Evolutionary conservation across 2,113 vertebrate species (phyloP).

Genomic region (Rhinopithecus roxellana): DNA sequence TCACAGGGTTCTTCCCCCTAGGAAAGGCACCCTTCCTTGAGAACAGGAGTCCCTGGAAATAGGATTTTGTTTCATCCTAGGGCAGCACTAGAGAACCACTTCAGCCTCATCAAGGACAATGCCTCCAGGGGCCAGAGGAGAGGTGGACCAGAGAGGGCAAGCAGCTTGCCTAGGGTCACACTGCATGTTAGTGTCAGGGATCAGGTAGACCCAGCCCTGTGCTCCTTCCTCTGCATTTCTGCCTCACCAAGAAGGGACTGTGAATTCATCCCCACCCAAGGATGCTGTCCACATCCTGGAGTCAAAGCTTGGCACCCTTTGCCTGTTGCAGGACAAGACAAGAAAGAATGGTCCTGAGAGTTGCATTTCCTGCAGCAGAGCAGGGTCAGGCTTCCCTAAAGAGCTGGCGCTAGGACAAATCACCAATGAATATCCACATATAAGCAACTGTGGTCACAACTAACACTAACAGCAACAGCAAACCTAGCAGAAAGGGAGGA

Average conservation of each 20-base stretch:
- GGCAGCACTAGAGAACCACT: not conserved
- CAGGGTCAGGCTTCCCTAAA: not conserved
- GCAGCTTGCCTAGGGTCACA: not conserved
- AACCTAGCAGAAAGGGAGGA: not conserved
- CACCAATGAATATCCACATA: fast-evolving
- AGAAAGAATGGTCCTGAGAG: not conserved
- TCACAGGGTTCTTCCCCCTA: not conserved
- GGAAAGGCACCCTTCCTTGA: not conserved
- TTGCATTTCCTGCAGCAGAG: not conserved
- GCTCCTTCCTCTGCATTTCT: not conserved
- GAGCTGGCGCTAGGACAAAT: too few relatives aligned
- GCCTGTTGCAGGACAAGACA: not conserved
- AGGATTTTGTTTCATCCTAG: too few relatives aligned
- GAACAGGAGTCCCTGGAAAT: not conserved
- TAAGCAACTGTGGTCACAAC: fast-evolving
- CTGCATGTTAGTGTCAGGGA: not conserved
- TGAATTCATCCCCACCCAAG: not conserved
- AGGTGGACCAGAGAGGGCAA: not conserved
- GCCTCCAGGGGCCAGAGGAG: not conserved
- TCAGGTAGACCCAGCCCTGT: not conserved
- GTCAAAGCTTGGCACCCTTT: not conserved
- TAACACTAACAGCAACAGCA: not conserved
- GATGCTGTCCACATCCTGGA: not conserved
- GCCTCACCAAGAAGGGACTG: not conserved
- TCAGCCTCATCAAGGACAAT: not conserved